phyloP scores from a whole-genome alignment of 2,888 invertebrate species.

The Caenorhabditis parvicauda region DNA sequence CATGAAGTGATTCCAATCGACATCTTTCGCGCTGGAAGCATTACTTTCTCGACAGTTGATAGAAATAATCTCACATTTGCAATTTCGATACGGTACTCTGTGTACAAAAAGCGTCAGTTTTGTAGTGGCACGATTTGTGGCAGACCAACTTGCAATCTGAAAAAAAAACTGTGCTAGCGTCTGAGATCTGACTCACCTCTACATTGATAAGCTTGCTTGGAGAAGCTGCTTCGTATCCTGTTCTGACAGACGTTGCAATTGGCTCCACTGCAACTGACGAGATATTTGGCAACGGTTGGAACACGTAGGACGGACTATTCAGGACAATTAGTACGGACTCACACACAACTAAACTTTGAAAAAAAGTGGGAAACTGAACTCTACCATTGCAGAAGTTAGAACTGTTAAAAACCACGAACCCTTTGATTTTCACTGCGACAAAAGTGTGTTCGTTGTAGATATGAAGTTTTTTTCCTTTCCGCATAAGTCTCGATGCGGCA shows the following conservation, averaged over 20 bases:
- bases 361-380: too few species aligned
- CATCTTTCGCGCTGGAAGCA: conserved; percentile 47
- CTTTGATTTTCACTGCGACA: conserved; percentile 60
- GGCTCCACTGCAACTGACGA: conserved; percentile 53
- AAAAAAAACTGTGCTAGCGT: conserved; percentile 5
- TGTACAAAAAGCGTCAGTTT: conserved; percentile 53
- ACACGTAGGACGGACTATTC: too few species aligned
- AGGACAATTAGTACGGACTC: too few species aligned
- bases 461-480: conserved; percentile 61
- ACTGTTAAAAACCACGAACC: conserved; percentile 49
- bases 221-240: conserved; percentile 55
- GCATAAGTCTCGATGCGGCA: conserved; percentile 50
- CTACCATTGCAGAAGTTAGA: too few species aligned
- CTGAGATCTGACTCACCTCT: conserved; percentile 45
- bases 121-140: conserved; percentile 61
- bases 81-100: conserved; percentile 47
- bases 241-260: conserved; percentile 58
- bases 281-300: not conserved
- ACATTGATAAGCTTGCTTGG: conserved; percentile 63
- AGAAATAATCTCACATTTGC: conserved; percentile 37
- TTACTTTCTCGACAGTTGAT: not conserved
- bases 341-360: too few species aligned
- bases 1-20: conserved; percentile 59
- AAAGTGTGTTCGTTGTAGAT: conserved; percentile 62
- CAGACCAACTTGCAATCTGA: conserved; percentile 61